Percentiles rank a stretch among this genome's conserved stretches.
phyloP scores from a whole-genome alignment of 2,888 invertebrate species.

The Ypsolopha sequella region DNA sequence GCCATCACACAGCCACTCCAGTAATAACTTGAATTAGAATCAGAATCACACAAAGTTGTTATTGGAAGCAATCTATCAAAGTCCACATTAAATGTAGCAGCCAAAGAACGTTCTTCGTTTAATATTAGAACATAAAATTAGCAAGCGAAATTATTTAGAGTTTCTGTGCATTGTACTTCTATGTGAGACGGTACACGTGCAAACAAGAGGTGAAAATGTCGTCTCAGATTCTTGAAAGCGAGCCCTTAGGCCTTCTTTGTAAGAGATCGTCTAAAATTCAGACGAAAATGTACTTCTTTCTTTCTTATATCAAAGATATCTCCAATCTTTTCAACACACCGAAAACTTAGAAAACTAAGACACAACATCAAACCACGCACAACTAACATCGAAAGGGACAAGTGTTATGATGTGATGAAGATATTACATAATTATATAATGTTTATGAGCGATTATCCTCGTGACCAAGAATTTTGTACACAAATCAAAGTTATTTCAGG shows the following conservation, averaged over 20 bases:
- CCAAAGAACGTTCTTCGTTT: no score
- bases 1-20: conserved; percentile 3
- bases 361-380: neutral
- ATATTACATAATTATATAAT: no score
- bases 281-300: no score
- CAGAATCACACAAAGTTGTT: no score
- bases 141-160: conserved; percentile 12
- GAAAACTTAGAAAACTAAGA: neutral
- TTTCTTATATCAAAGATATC: no score
- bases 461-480: neutral
- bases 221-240: neutral
- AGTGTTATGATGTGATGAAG: no score
- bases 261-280: no score
- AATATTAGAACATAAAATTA: neutral
- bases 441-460: neutral
- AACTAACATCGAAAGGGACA: neutral
- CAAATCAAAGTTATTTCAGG: neutral
- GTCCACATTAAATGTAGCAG: no score
- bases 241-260: neutral
- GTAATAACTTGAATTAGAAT: no score
- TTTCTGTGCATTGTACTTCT: conserved; percentile 11
- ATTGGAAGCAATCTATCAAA: no score
- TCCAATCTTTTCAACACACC: neutral
- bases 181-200: neutral
- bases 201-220: neutral